Base-by-base conservation (phyloP, 2,113 vertebrate species). In the Hassar affinis region DNA sequence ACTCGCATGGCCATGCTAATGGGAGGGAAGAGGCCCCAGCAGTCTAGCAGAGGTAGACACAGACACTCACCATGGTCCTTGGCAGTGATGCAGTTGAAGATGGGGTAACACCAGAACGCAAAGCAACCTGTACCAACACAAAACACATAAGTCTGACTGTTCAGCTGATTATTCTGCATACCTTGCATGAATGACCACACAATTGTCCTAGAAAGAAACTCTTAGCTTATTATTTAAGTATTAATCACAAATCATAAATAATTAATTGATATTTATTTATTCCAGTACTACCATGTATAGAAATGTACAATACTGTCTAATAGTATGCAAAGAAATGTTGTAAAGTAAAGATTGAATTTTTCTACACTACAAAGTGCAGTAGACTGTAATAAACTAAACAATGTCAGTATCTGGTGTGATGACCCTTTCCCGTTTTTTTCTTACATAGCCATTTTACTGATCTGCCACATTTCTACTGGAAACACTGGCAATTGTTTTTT, bases 41-140 rank as follows among this genome's bases (percentile, higher is more conserved):
- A 6, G 12, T 95, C 93, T 90, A 94, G 81, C 90, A 95, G 83
- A 49, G 93, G 93, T 66, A 94, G 89, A 77, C 93, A 94, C 22
- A 93, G 84, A 52, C 85, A 85, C 80, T 94, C 64, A 0, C 93
- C 93, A 1, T 92, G 93, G 0, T 72, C 35, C 18, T 15, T 88
- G 22, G 85, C 45, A 0, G 79, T 89, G 38, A 35, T 85, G 42
- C 93, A 94, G 84, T 91, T 88, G 38, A 93, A 93, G 82, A 92
- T 93, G 4, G 92, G 90, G 2, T 11, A 80, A 68, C 92, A 94
- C 93, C 93, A 94, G 85, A 89, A 91, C 0, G 82, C 91, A 14
- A 86, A 92, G 62, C 94, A 94, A 80, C 93, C 93, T 94, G 2
- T 4, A 20, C 22, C 51, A 3, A 66, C 42, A 33, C 49, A 78